Evolutionary conservation across 2,113 vertebrate genomes (phyloP), one percentile per base, ranked within the genome.

Genomic region (Scophthalmus maximus): DNA sequence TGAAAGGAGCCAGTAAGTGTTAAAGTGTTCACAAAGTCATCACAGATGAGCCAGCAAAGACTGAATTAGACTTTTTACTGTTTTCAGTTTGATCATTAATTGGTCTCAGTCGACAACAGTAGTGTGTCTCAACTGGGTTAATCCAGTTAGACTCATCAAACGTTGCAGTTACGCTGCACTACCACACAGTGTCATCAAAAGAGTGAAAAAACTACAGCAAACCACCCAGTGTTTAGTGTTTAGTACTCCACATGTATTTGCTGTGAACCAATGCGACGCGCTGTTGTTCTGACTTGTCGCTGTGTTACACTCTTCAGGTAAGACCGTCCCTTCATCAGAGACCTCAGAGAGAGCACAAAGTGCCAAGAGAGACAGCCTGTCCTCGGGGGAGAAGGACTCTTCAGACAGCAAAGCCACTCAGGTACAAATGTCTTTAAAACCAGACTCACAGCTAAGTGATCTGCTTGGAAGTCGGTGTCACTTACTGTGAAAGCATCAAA

Each of bases 381-480:
- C 94, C 79, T 95, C 93, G 32, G 96, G 95, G 75, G 93, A 94
- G 1, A 96, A 96, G 56, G 88, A 94, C 65, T 87, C 93, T 42
- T 87, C 93, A 80, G 96, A 98, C 88, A 88, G 92, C 67, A 94
- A 96, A 94, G 92, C 94, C 92, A 94, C 96, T 98, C 97, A 97
- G 97, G 97, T 98, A 95, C 11, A 0, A 63, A 66, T 53, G 44
- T 51, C 46, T 22, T 18, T n/a, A n/a, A n/a, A n/a, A n/a, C n/a
- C n/a, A n/a, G n/a, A n/a, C 15, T 42, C 40, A 6, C 40, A 42
- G 6, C 40, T 42, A 15, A 32, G 30, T 8, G 30, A 8, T 32
- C n/a, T n/a, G n/a, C 5, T 32, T 8, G 30, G 30, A 8, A 32
- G 30, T 32, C 30, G 5, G 5, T 8, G 30, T 32, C 8, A 8